Percentiles rank a stretch among this genome's conserved stretches.
These are phyloP conservation scores for Scatophagus argus DNA, from an alignment of 2,113 vertebrate genomes.

Conservation along the genomic window DNA sequence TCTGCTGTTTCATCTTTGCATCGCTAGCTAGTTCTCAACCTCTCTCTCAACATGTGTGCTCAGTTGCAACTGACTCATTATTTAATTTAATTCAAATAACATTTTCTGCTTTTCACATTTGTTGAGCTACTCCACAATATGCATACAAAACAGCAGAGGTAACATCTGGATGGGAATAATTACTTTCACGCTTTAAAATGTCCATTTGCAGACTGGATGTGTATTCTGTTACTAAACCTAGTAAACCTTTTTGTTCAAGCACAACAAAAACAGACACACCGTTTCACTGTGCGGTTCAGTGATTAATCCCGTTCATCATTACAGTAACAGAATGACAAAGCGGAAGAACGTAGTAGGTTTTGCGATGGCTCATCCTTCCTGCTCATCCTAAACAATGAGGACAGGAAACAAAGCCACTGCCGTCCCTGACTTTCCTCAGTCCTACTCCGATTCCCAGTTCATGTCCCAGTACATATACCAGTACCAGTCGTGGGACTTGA, in stretches of 20 bases:
- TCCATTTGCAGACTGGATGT: not conserved
- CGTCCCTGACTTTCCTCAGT: conserved; percentile 24
- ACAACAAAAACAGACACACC: too few species aligned
- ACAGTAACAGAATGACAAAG: conserved; percentile 17
- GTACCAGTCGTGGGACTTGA: not conserved
- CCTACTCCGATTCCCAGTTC: not conserved
- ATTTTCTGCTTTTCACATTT: too few species aligned
- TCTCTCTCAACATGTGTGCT: not conserved
- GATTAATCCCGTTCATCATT: not conserved
- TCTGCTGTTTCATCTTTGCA: not conserved
- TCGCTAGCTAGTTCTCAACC: not conserved
- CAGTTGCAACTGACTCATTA: too few species aligned
- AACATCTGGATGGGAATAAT: not conserved
- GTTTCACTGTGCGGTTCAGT: conserved; percentile 1
- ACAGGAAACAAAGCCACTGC: conserved; percentile 57
- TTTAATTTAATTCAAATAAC: too few species aligned
- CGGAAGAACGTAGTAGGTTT: not conserved
- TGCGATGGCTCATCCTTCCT: conserved; percentile 68
- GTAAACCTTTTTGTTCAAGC: not conserved
- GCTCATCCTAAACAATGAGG: conserved; percentile 60
- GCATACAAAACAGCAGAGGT: not conserved
- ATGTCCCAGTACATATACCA: conserved; percentile 6
- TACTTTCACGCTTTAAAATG: not conserved
- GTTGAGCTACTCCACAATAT: not conserved
- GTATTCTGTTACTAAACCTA: not conserved